These are phyloP conservation scores for Tringa solitaria DNA, from an alignment of 2,113 vertebrate genomes.

Conservation along the genomic window DNA sequence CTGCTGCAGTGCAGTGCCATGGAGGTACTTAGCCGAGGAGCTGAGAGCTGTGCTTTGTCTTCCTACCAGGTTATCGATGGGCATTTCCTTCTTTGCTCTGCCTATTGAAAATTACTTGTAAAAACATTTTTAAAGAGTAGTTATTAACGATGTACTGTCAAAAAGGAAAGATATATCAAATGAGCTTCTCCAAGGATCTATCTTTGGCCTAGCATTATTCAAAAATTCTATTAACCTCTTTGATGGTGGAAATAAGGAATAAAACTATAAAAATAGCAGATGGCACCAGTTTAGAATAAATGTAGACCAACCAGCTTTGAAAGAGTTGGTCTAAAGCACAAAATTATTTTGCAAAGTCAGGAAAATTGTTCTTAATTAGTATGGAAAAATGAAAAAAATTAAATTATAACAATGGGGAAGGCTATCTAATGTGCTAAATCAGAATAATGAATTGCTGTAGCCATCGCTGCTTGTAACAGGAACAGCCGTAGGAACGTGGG, in stretches of 20 bases:
- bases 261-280: not conserved
- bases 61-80: not conserved
- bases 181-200: not conserved
- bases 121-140: slow-evolving; percentile 16
- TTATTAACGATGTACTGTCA: slow-evolving; percentile 15
- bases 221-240: slow-evolving; percentile 40
- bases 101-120: slow-evolving; percentile 8
- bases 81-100: not conserved
- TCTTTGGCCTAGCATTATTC: slow-evolving; percentile 22
- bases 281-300: not conserved
- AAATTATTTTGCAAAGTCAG: not conserved
- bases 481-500: fast-evolving
- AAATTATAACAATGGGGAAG: not conserved
- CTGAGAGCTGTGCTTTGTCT: not conserved
- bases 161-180: not conserved
- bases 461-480: not conserved
- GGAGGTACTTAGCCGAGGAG: not conserved
- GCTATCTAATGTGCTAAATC: not conserved
- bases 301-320: not conserved
- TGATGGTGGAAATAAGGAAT: not conserved
- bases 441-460: not conserved
- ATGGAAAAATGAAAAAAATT: not conserved
- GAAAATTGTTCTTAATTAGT: not conserved
- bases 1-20: not conserved
- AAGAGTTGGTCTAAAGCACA: not conserved